These are phyloP conservation scores for Drosophila mimetica DNA, from an alignment of 2,888 invertebrate genomes.

Conservation along the genomic window DNA sequence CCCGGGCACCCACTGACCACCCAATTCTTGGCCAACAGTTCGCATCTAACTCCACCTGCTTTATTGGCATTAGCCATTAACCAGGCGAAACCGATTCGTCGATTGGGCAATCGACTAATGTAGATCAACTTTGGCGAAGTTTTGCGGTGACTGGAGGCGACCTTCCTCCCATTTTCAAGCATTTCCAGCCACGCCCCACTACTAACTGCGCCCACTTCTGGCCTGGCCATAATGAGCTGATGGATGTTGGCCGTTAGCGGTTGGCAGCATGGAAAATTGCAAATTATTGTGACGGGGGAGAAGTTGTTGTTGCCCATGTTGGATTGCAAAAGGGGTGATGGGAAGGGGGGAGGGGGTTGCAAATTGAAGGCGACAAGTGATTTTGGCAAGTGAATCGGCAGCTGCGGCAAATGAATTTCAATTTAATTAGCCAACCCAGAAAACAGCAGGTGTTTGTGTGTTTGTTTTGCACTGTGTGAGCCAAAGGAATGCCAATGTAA, in stretches of 20 bases:
- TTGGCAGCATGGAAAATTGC: conserved; percentile 50
- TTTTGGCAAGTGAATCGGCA: conserved; percentile 33
- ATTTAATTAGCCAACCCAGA: conserved; percentile 60
- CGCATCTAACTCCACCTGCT: conserved; percentile 11
- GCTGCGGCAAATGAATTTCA: conserved; percentile 39
- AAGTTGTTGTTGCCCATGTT: neutral
- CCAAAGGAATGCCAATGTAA: conserved; percentile 45
- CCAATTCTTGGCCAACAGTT: neutral
- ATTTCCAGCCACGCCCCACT: conserved; percentile 28
- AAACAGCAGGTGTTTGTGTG: conserved; percentile 17
- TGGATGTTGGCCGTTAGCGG: conserved; percentile 12
- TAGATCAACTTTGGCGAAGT: conserved; percentile 17
- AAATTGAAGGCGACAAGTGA: conserved; percentile 57
- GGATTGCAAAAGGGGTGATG: no score
- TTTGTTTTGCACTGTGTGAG: conserved; percentile 21
- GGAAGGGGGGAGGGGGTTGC: no score
- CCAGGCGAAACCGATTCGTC: conserved; percentile 14
- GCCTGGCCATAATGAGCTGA: conserved; percentile 16
- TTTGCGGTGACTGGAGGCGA: conserved; percentile 23
- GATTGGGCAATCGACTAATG: conserved; percentile 31
- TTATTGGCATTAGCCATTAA: conserved; percentile 9
- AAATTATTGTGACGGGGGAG: conserved; percentile 48
- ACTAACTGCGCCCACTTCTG: conserved; percentile 24
- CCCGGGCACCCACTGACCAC: conserved; percentile 8
- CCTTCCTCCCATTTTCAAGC: conserved; percentile 21